Base-by-base conservation (phyloP, 1,140 invertebrate genomes). In the Lasaia peninsularis region DNA sequence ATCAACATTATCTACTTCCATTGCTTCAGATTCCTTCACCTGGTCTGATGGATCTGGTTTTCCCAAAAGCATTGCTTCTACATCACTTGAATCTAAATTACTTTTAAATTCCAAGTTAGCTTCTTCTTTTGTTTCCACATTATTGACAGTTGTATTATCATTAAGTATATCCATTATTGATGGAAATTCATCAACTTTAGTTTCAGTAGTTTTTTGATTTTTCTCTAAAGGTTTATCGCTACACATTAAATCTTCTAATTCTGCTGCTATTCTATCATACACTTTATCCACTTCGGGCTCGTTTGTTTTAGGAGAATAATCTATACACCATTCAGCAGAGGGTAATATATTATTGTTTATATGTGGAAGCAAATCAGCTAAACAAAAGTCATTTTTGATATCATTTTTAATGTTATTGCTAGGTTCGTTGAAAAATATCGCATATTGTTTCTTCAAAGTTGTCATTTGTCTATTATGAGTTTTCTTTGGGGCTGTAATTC, bases 91-190 rank as follows among this genome's bases (percentile, higher is more conserved):
- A 60, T 83, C 78, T 57, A 86, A 65, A 64, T 73, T 79, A 49
- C 71, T 56, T 69, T 85, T 83, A 61, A 72, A 76, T 44, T 75
- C 73, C 52, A 71, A 63, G 66, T 35, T 70, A 63, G 55, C 76
- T 63, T 76, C 68, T 51, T 80, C 50, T 69, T 80, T 86, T 48
- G 58, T 20, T 62, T 72, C 63, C 20, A 56, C 14, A 51, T 56
- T 66, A 50, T 49, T 69, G 20, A 71, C 73, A 60, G 61, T 67
- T 32, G 63, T 60, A 52, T 78, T 84, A 56, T 89, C 89, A 80
- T 89, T 89, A 8, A 90, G 70, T 49, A 90, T 89, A 56, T 90
- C 89, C 86, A 90, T 88, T 40, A 90, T 89, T 4, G 89, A 89
- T 34, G 89, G 88, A 61, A 89, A 90, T n/a, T 89, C 88, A 70